phyloP scores from a whole-genome alignment of 2,113 vertebrate genomes.

The Tachysurus fulvidraco region DNA sequence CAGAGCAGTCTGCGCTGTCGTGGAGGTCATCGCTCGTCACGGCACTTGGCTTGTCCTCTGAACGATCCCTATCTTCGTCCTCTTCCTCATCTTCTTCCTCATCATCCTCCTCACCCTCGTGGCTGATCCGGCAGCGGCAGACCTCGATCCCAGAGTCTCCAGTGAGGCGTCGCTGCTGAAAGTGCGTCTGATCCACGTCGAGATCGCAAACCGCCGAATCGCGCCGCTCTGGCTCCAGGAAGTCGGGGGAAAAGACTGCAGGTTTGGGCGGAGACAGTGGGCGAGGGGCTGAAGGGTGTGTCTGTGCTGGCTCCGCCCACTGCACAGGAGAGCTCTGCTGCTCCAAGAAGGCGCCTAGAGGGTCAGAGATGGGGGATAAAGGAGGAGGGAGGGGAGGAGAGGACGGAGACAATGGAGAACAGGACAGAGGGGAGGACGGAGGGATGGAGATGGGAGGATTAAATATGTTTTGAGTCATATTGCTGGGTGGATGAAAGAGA shows the following conservation, averaged over 20 bases:
- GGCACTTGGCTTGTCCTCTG: neutral
- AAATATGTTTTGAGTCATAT: conserved; percentile 42
- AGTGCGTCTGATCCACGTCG: conserved; percentile 73
- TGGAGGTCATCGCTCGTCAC: conserved; percentile 49
- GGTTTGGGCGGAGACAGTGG: conserved; percentile 58
- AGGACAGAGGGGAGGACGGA: conserved; percentile 54
- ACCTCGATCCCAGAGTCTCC: conserved; percentile 95
- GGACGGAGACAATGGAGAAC: conserved; percentile 43
- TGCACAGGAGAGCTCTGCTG: neutral
- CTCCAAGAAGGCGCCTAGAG: conserved; percentile 46
- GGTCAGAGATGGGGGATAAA: conserved; percentile 59
- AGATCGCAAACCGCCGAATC: conserved; percentile 67
- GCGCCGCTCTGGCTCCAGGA: conserved; percentile 57
- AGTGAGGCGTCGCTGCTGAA: conserved; percentile 83
- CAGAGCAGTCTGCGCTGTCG: conserved; percentile 66
- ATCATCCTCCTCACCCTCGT: conserved; percentile 60
- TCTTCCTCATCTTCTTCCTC: conserved; percentile 48
- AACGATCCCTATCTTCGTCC: conserved; percentile 27
- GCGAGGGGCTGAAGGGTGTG: neutral
- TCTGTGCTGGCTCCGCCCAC: conserved; percentile 39
- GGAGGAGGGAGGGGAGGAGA: conserved; percentile 44
- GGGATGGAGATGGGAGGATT: conserved; percentile 53
- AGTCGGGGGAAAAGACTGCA: conserved; percentile 68
- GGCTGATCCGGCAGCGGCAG: conserved; percentile 76
- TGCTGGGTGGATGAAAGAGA: conserved; percentile 54